Conservation (phyloP, 2,888 invertebrate genomes). For the Tigriopus californicus region DNA sequence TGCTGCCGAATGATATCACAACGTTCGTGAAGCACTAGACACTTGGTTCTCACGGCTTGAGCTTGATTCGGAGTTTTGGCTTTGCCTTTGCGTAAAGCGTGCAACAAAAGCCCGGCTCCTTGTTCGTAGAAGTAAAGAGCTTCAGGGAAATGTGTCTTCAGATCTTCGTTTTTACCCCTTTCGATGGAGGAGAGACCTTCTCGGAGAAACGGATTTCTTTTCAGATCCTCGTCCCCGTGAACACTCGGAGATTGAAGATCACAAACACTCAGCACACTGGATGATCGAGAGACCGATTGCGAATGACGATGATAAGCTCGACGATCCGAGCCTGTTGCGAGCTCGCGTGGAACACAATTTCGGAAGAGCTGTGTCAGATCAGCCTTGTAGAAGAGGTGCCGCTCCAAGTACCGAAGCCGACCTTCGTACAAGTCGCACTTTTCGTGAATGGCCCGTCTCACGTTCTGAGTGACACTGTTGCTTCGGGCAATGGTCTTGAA, state of each 20-base stretch:
- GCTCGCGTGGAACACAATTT: too few species aligned
- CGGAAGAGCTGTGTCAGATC: conserved; percentile 1
- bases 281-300: too few species aligned
- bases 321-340: too few species aligned
- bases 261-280: too few species aligned
- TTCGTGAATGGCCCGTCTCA: background rate
- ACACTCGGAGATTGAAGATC: too few species aligned
- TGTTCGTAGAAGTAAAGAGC: background rate
- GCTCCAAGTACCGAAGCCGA: background rate
- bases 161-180: background rate
- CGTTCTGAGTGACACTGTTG: background rate
- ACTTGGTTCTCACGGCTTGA: background rate
- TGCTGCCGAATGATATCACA: background rate
- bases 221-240: background rate
- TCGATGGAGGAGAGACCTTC: background rate
- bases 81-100: background rate
- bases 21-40: background rate
- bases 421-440: conserved; percentile 1
- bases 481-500: background rate
- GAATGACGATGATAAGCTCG: too few species aligned
- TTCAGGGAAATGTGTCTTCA: background rate
- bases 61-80: background rate
- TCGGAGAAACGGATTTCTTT: background rate
- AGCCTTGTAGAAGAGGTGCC: background rate
- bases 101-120: background rate